phyloP scores from a whole-genome alignment of 2,113 vertebrate genomes.

The Rhinopithecus roxellana region DNA sequence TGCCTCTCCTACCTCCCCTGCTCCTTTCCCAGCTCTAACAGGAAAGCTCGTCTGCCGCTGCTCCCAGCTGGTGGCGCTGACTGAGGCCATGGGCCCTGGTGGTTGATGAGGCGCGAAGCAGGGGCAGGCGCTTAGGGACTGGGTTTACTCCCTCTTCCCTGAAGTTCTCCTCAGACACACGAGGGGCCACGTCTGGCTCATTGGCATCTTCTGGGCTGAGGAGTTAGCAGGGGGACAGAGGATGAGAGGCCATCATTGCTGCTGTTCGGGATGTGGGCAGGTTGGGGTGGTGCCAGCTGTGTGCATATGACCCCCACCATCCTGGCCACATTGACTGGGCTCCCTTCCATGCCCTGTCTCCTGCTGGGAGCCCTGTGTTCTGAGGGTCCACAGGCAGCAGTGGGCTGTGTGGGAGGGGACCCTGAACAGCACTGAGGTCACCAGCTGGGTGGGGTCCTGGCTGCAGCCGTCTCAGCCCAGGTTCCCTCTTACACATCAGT shows the following conservation, averaged over 20 bases:
- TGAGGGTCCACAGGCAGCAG: not conserved
- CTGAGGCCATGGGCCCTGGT: not conserved
- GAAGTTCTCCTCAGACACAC: not conserved
- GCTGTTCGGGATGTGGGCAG: not conserved
- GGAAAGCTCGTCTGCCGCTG: not conserved
- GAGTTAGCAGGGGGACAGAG: not conserved
- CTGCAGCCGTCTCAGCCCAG: not conserved
- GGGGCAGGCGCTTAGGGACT: not conserved
- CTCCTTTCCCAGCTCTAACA: not conserved
- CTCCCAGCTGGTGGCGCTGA: not conserved
- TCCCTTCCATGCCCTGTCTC: not conserved
- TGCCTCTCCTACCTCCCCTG: not conserved
- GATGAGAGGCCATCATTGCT: not conserved
- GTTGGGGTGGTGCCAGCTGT: not conserved
- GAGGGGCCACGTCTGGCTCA: not conserved
- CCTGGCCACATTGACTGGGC: not conserved
- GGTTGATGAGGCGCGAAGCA: not conserved
- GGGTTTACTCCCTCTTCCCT: not conserved
- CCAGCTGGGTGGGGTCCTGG: not conserved
- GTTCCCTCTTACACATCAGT: not conserved
- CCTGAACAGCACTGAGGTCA: not conserved
- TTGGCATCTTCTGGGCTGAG: not conserved
- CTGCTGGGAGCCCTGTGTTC: not conserved
- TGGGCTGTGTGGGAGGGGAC: not conserved
- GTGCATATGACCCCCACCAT: not conserved